These are phyloP conservation scores for Cisticola juncidis DNA, from an alignment of 2,113 vertebrate species.

Conservation along the genomic window DNA sequence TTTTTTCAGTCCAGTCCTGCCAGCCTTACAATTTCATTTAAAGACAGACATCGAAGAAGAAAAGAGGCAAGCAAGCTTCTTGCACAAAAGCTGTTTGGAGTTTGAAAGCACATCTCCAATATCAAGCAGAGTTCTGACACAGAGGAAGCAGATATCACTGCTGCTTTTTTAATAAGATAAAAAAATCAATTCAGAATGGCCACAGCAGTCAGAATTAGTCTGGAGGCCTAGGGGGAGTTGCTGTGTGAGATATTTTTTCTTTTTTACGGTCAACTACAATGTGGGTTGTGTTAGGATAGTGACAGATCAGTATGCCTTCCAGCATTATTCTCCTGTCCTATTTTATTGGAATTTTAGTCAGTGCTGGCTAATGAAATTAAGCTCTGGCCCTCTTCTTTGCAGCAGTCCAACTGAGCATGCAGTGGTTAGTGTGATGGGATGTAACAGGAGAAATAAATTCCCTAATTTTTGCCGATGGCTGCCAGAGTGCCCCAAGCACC, in stretches of 20 bases:
- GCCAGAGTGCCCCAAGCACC: conserved; percentile 17
- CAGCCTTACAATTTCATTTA: conserved; percentile 17
- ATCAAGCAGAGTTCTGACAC: background rate
- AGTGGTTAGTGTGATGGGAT: conserved; percentile 9
- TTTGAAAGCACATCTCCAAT: background rate
- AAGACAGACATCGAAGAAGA: background rate
- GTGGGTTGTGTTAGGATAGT: background rate
- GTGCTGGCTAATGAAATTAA: conserved; percentile 8
- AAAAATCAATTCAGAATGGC: background rate
- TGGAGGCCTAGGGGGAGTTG: background rate
- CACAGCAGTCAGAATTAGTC: background rate
- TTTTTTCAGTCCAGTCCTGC: conserved; percentile 2
- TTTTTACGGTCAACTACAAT: background rate
- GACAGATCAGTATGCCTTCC: background rate
- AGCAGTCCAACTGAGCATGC: background rate
- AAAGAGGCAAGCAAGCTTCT: background rate
- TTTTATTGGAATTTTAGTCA: background rate
- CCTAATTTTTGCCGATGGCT: background rate
- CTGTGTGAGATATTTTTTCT: background rate
- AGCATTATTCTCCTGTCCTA: background rate
- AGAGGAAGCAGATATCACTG: background rate
- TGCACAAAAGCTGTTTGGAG: background rate
- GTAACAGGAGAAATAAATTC: background rate
- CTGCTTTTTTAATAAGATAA: conserved; percentile 5
- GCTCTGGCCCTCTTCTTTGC: background rate